phyloP scores from a whole-genome alignment of 2,113 vertebrate genomes.

The Fulica atra region DNA sequence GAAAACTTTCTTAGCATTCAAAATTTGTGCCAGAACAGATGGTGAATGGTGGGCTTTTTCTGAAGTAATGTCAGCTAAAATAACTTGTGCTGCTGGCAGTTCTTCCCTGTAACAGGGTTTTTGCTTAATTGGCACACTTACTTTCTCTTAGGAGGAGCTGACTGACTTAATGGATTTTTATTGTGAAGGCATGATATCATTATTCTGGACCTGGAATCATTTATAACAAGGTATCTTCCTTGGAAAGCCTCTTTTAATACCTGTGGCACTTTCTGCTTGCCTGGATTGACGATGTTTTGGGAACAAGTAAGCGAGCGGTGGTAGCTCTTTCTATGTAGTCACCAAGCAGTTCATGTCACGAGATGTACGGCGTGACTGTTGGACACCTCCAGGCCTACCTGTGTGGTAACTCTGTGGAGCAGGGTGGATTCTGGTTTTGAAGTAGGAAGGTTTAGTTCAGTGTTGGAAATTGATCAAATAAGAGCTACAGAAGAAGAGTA shows the following conservation, averaged over 20 bases:
- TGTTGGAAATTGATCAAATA: not conserved
- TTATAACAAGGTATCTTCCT: not conserved
- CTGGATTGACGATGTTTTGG: not conserved
- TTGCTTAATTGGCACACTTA: slow-evolving; percentile 53
- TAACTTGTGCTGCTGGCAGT: slow-evolving; percentile 62
- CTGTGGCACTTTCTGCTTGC: not conserved
- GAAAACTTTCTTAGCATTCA: slow-evolving; percentile 55
- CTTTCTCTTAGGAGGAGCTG: slow-evolving; percentile 6
- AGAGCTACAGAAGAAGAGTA: not conserved
- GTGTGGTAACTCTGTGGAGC: not conserved
- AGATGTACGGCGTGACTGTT: not conserved
- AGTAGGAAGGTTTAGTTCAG: not conserved
- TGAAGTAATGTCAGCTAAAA: slow-evolving; percentile 66
- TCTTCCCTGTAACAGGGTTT: slow-evolving; percentile 35
- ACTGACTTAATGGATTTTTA: slow-evolving; percentile 29
- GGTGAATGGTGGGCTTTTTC: slow-evolving; percentile 61
- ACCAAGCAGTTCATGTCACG: not conserved
- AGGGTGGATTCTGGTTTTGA: not conserved
- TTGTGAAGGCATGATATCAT: slow-evolving; percentile 28
- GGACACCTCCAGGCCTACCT: not conserved
- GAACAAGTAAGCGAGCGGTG: not conserved
- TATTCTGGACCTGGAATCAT: slow-evolving; percentile 16
- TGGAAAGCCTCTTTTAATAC: not conserved
- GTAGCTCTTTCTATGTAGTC: not conserved
- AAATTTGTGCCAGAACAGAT: slow-evolving; percentile 61